phyloP scores from a whole-genome alignment of 2,797 vertebrate genomes.

The Hydrophis major region DNA sequence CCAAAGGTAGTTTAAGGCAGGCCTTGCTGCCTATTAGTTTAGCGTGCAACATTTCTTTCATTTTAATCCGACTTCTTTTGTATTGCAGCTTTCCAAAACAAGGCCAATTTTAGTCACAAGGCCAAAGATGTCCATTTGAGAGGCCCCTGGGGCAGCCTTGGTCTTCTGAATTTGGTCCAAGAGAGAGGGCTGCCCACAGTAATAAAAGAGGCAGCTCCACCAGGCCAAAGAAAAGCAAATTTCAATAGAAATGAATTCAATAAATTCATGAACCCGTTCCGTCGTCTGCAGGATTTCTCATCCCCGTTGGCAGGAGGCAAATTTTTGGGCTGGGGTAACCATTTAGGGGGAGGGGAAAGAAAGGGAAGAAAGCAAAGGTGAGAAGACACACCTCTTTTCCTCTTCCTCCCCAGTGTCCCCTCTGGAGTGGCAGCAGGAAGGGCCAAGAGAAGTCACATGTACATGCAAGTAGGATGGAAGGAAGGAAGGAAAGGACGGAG shows the following conservation, averaged over 20 bases:
- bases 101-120: neutral
- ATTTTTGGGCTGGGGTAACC: conserved; percentile 33
- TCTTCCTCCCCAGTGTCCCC: conserved; percentile 90
- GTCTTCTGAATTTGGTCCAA: neutral
- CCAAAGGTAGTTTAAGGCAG: neutral
- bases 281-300: neutral
- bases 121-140: neutral
- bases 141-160: neutral
- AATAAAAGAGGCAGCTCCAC: neutral
- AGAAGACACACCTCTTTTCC: conserved; percentile 93
- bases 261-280: neutral
- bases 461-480: conserved; percentile 75
- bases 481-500: conserved; percentile 35
- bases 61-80: neutral
- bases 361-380: conserved; percentile 49
- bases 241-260: neutral
- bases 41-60: neutral
- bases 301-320: neutral
- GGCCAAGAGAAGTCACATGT: conserved; percentile 82
- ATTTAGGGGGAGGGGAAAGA: neutral
- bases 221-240: neutral
- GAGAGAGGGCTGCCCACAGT: no score
- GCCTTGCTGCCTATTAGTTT: neutral
- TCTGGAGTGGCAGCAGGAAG: conserved; percentile 91
- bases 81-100: neutral